A percentile compares a stretch with the other conserved stretches of the same genome.
phyloP scores from a whole-genome alignment of 2,113 vertebrate species.

The Macquaria ambigua region DNA sequence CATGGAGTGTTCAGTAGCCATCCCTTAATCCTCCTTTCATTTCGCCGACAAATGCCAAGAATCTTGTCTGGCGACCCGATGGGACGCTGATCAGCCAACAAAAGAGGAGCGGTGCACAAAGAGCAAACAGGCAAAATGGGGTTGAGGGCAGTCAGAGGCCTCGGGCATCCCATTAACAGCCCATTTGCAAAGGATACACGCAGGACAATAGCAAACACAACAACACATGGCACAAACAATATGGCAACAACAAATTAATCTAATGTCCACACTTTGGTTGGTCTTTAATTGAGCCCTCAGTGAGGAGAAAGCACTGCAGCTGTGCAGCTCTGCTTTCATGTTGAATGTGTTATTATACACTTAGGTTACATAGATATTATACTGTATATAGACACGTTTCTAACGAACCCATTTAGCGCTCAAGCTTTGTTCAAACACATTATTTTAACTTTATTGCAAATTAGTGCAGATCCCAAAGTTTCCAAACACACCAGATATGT shows the following conservation, averaged over 20 bases:
- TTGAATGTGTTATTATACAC: neutral
- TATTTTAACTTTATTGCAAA: neutral
- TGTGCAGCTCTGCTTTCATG: neutral
- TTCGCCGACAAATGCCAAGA: constrained; percentile 95
- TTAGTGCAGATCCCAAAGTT: neutral
- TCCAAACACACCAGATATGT: neutral
- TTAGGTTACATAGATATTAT: neutral
- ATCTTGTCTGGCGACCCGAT: constrained; percentile 92
- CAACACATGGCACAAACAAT: constrained; percentile 52
- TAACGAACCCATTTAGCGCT: neutral
- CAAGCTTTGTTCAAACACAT: neutral
- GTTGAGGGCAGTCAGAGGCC: constrained; percentile 76
- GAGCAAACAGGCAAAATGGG: constrained; percentile 85
- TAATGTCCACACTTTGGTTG: constrained; percentile 42
- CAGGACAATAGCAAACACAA: constrained; percentile 53
- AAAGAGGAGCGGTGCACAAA: constrained; percentile 91
- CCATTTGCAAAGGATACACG: constrained; percentile 58
- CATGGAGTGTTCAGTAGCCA: constrained; percentile 91
- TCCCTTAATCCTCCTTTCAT: constrained; percentile 97
- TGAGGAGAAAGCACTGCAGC: neutral
- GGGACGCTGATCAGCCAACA: constrained; percentile 96
- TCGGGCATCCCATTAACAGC: constrained; percentile 60
- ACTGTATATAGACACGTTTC: neutral
- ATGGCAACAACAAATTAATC: constrained; percentile 49
- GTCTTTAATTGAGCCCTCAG: constrained; percentile 39